A percentile compares a stretch with the other conserved stretches of the same genome.
These are phyloP conservation scores for Amphiprion ocellaris DNA, from an alignment of 2,113 vertebrate species.

Conservation along the genomic window DNA sequence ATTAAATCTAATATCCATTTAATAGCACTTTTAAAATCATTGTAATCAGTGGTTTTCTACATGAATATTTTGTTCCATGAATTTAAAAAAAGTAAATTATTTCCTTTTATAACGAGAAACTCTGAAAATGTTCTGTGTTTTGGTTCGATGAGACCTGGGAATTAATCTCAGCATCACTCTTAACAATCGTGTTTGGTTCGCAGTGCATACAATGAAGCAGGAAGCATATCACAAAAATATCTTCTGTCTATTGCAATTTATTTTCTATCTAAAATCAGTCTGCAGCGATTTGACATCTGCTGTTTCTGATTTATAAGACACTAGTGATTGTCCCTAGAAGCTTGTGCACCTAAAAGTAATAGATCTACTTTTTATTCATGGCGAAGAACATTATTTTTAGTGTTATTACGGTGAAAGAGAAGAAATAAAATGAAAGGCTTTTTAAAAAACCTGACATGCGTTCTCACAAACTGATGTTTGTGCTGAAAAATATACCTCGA, in stretches of 20 bases:
- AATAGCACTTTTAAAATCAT: background rate
- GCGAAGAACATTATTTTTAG: background rate
- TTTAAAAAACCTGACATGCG: background rate
- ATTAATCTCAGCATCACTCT: no score
- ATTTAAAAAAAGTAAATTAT: background rate
- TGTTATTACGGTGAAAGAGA: background rate
- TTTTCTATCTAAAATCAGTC: background rate
- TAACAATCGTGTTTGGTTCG: no score
- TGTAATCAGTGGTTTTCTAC: background rate
- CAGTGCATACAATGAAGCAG: no score
- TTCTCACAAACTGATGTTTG: no score
- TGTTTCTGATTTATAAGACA: no score
- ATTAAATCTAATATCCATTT: background rate
- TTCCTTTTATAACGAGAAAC: no score
- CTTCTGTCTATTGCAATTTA: background rate
- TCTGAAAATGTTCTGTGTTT: no score
- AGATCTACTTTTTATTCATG: conserved; percentile 6
- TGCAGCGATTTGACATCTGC: background rate
- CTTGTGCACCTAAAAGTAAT: background rate
- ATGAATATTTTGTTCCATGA: background rate
- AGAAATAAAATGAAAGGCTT: background rate
- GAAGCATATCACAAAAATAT: background rate
- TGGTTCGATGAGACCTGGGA: no score
- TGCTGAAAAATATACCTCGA: background rate
- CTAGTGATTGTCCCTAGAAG: background rate